Conservation (phyloP, 1,140 invertebrate species). For the Listronotus bonariensis region DNA sequence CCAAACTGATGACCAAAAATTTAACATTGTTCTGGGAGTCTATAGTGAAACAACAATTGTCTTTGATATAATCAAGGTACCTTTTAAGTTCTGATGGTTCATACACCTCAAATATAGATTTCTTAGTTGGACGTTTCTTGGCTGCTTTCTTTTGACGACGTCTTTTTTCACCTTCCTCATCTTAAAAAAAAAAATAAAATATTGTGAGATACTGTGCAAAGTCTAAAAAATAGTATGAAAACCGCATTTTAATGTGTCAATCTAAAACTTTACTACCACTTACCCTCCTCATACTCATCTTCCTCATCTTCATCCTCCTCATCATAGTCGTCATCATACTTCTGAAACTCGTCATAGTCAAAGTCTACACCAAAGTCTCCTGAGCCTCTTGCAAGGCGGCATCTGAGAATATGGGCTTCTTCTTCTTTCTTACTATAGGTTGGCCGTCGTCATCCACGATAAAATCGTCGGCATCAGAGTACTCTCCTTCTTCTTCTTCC, state of each 20-base stretch:
- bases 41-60: no score
- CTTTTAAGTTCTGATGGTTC: conserved; percentile 95
- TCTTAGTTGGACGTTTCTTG: conserved; percentile 79
- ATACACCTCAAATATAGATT: conserved; percentile 94
- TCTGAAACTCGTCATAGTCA: conserved; percentile 94
- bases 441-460: conserved; percentile 96
- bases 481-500: conserved; percentile 75
- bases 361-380: conserved; percentile 99
- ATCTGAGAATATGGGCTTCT: conserved; percentile 89
- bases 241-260: no score
- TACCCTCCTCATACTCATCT: conserved; percentile 53
- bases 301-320: conserved; percentile 76
- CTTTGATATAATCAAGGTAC: no score
- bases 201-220: no score
- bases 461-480: conserved; percentile 91
- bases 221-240: no score
- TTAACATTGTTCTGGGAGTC: no score
- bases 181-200: conserved; percentile 11
- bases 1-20: no score
- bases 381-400: conserved; percentile 95
- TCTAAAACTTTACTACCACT: neutral
- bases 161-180: conserved; percentile 45
- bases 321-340: conserved; percentile 87
- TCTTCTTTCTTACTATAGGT: conserved; percentile 84
- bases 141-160: conserved; percentile 71